Percentiles rank a stretch among this genome's conserved stretches.
These are phyloP conservation scores for Paracentrotus lividus DNA, from an alignment of 53 echinoderm and acorn worm genomes.

Conservation along the genomic window DNA sequence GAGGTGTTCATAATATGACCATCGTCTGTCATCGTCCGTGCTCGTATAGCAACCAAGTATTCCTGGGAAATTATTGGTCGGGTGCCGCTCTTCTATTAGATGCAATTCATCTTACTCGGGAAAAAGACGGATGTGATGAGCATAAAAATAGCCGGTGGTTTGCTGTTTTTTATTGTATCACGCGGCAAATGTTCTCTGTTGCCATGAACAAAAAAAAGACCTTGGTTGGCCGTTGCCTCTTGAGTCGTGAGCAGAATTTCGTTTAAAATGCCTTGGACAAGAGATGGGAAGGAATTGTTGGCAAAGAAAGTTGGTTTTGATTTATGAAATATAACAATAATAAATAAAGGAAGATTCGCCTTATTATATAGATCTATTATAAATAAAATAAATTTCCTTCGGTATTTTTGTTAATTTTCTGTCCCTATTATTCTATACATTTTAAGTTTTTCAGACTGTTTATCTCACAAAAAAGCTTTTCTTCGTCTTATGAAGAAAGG, in stretches of 20 bases:
- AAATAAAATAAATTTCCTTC: too few relatives aligned
- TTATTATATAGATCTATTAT: too few relatives aligned
- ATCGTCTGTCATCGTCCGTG: background rate
- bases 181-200: slow-evolving; percentile 16
- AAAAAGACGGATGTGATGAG: background rate
- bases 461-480: too few relatives aligned
- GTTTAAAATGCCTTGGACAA: background rate
- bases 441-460: too few relatives aligned
- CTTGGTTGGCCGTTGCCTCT: background rate
- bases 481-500: too few relatives aligned
- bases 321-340: too few relatives aligned
- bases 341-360: too few relatives aligned
- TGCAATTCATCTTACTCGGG: background rate
- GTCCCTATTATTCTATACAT: too few relatives aligned
- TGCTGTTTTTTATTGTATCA: slow-evolving; percentile 4
- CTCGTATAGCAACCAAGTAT: slow-evolving; percentile 33
- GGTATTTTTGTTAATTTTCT: background rate
- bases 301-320: background rate
- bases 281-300: background rate
- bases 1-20: slow-evolving; percentile 24
- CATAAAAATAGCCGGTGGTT: background rate
- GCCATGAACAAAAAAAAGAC: slow-evolving; percentile 1
- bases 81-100: background rate
- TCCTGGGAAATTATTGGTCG: slow-evolving; percentile 23
- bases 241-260: background rate